Evolutionary conservation across 2,797 vertebrate species (phyloP).

Genomic region (Leucoraja ocellata): DNA sequence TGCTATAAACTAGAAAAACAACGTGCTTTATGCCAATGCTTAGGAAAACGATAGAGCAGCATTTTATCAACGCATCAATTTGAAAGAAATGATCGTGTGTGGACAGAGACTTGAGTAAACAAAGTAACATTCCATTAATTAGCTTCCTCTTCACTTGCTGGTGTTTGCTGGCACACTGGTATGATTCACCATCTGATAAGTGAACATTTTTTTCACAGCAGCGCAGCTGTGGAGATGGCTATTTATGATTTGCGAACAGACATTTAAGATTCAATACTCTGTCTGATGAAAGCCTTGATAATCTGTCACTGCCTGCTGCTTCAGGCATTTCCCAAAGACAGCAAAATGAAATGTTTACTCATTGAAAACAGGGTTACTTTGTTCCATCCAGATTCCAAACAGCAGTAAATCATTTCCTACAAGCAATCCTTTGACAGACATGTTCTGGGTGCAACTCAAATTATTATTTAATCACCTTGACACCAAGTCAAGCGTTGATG

Average conservation of each 20-base stretch:
- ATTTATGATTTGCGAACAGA: constrained; percentile 35
- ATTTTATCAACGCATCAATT: constrained; percentile 1
- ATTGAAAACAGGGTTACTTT: constrained; percentile 26
- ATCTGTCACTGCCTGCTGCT: constrained; percentile 31
- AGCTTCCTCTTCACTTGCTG: background rate
- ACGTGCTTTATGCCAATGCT: background rate
- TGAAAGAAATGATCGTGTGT: background rate
- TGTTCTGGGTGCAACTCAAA: background rate
- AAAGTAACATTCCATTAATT: constrained; percentile 29
- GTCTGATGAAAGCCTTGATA: constrained; percentile 19
- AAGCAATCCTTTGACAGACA: background rate
- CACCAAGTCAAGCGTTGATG: background rate
- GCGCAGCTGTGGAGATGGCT: constrained; percentile 29
- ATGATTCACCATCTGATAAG: constrained; percentile 29
- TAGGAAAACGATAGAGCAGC: background rate
- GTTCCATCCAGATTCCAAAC: background rate
- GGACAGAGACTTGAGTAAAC: constrained; percentile 7
- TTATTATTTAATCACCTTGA: background rate
- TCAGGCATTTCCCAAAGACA: constrained; percentile 28
- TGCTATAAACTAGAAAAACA: background rate
- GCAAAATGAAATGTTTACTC: constrained; percentile 32
- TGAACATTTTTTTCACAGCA: background rate
- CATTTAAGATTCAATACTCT: constrained; percentile 18
- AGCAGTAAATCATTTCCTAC: background rate
- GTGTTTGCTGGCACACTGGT: background rate